Evolutionary conservation across 2,797 vertebrate genomes (phyloP).

Genomic region (Lacerta bilineata): DNA sequence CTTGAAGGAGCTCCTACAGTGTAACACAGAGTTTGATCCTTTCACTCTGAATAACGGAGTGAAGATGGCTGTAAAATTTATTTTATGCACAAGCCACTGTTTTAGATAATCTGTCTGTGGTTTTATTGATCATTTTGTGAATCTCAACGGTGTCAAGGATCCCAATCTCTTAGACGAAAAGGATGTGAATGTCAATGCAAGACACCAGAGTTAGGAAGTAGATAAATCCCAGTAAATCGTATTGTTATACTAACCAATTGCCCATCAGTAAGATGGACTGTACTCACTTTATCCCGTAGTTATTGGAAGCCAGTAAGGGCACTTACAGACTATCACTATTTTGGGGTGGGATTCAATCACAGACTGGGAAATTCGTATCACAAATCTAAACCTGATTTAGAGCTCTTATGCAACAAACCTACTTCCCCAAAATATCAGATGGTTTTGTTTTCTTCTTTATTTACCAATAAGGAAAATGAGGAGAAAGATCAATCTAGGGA

Average conservation of each 20-base stretch:
- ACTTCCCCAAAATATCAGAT: not conserved
- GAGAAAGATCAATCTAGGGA: not conserved
- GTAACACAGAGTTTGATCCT: not conserved
- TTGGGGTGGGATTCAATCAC: too few species aligned
- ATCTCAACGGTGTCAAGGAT: not conserved
- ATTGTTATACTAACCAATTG: not conserved
- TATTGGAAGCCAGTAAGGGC: not conserved
- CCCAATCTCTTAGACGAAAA: not conserved
- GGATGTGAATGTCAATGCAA: not conserved
- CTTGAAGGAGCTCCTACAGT: not conserved
- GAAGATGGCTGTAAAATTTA: not conserved
- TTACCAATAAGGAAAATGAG: too few species aligned
- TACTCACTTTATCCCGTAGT: not conserved
- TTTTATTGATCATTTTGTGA: not conserved
- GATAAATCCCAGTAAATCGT: not conserved
- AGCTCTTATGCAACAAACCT: too few species aligned
- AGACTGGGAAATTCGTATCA: too few species aligned
- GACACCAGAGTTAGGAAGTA: not conserved
- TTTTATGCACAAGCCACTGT: not conserved
- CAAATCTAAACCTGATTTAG: too few species aligned
- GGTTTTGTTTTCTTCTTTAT: too few species aligned
- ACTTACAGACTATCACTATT: not conserved
- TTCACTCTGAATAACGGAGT: not conserved
- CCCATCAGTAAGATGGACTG: not conserved
- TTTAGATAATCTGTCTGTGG: not conserved